These are phyloP conservation scores for Poeciliopsis infans DNA, from an alignment of 2,797 vertebrate species.

Conservation along the genomic window DNA sequence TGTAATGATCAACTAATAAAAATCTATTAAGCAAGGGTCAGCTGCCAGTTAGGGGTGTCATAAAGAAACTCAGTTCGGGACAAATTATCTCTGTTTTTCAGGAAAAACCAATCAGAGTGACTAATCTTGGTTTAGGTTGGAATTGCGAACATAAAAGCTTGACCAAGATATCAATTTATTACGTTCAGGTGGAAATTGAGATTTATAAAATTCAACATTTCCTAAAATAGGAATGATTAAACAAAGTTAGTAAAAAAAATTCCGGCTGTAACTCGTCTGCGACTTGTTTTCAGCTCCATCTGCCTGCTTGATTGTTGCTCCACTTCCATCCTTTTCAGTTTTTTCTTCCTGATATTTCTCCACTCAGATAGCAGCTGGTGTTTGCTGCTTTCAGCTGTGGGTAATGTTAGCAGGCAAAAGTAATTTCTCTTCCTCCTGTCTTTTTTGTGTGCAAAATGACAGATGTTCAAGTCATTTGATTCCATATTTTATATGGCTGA, in stretches of 20 bases:
- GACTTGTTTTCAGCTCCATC: background rate
- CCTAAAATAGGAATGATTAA: background rate
- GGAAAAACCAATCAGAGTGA: background rate
- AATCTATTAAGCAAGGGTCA: background rate
- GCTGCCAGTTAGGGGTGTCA: background rate
- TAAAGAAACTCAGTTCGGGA: background rate
- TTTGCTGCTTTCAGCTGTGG: slow-evolving; percentile 24
- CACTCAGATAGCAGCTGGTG: slow-evolving; percentile 43
- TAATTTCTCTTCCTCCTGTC: slow-evolving; percentile 29
- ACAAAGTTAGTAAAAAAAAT: background rate
- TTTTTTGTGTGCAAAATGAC: slow-evolving; percentile 23
- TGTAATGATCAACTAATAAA: background rate
- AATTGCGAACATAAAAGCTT: background rate
- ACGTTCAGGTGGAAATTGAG: background rate
- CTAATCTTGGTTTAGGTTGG: background rate
- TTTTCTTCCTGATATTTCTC: slow-evolving; percentile 6
- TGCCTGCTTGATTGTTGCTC: background rate
- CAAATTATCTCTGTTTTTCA: background rate
- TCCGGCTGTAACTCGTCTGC: background rate
- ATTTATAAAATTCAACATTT: background rate
- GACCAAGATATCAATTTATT: background rate
- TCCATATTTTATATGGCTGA: background rate
- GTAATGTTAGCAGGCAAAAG: slow-evolving; percentile 15
- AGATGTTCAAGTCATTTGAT: background rate
- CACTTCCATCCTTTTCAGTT: slow-evolving; percentile 3